Percentiles rank a stretch among this genome's conserved stretches.
Conservation (phyloP, 1,140 invertebrate species). For the Drosophila lowei region DNA sequence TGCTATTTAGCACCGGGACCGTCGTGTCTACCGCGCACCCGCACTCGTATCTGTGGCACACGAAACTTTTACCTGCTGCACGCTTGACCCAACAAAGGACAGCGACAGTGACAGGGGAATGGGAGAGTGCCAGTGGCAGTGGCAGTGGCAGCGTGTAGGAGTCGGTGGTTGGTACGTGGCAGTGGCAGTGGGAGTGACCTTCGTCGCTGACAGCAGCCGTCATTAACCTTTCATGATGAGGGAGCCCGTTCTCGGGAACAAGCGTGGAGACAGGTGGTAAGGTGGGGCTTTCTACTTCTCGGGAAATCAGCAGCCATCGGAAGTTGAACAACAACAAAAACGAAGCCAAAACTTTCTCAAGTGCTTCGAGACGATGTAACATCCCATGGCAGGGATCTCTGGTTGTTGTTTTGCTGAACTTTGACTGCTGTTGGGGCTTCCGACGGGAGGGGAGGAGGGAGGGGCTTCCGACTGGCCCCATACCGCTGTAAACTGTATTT, state of each 20-base stretch:
- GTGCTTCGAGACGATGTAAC: constrained; percentile 52
- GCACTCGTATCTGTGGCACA: constrained; percentile 52
- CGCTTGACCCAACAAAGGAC: constrained; percentile 66
- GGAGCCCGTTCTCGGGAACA: constrained; percentile 26
- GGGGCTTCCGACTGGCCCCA: too few species aligned
- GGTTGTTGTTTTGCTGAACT: constrained; percentile 30
- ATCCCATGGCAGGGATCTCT: not conserved
- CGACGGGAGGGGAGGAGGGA: too few species aligned
- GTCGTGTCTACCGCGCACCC: not conserved
- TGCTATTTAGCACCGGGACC: constrained; percentile 64
- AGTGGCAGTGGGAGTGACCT: constrained; percentile 51
- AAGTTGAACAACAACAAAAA: constrained; percentile 46
- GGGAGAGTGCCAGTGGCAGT: constrained; percentile 2
- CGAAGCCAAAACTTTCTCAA: constrained; percentile 55
- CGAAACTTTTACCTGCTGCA: constrained; percentile 73
- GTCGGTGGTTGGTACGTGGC: not conserved
- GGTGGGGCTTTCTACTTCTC: not conserved
- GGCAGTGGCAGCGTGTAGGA: constrained; percentile 1
- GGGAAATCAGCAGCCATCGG: constrained; percentile 22
- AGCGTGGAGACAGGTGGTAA: too few species aligned
- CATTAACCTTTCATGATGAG: constrained; percentile 77
- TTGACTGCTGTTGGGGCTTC: constrained; percentile 28
- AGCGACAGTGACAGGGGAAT: constrained; percentile 6
- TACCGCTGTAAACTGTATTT: too few species aligned
- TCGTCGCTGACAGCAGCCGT: constrained; percentile 77